Conservation (phyloP, 2,888 invertebrate genomes). For the Tetragonisca angustula region DNA sequence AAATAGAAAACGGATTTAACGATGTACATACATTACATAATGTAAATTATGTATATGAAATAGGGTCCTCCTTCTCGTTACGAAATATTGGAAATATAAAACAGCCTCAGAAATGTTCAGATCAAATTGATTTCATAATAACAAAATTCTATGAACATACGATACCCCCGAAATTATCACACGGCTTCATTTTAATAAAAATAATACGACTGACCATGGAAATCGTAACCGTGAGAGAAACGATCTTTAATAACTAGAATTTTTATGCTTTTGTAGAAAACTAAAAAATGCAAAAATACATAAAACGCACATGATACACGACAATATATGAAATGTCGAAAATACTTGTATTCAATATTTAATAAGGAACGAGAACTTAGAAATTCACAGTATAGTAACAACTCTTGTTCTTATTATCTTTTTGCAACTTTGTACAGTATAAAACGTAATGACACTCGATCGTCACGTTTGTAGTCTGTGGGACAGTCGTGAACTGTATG, state of each 20-base stretch:
- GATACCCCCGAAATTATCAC: neutral
- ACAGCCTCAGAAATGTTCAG: neutral
- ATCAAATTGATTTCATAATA: conserved; percentile 11
- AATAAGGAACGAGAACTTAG: no score
- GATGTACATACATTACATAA: neutral
- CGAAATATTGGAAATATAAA: neutral
- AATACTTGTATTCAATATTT: no score
- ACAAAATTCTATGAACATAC: neutral
- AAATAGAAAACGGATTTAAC: neutral
- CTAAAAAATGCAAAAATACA: no score
- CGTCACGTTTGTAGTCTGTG: neutral
- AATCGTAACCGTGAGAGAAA: neutral
- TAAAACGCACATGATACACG: no score
- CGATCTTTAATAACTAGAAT: no score
- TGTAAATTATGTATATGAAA: neutral
- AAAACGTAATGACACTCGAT: neutral
- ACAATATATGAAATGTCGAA: no score
- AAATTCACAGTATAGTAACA: no score
- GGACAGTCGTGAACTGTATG: neutral
- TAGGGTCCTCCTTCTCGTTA: neutral
- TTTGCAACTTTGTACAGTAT: neutral
- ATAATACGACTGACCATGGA: neutral
- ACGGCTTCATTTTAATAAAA: neutral
- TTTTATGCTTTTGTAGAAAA: no score
- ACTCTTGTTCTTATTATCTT: conserved; percentile 1